Percentiles rank a stretch among this genome's conserved stretches.
These are phyloP conservation scores for Lasius platythorax DNA, from an alignment of 2,888 invertebrate genomes.

Conservation along the genomic window DNA sequence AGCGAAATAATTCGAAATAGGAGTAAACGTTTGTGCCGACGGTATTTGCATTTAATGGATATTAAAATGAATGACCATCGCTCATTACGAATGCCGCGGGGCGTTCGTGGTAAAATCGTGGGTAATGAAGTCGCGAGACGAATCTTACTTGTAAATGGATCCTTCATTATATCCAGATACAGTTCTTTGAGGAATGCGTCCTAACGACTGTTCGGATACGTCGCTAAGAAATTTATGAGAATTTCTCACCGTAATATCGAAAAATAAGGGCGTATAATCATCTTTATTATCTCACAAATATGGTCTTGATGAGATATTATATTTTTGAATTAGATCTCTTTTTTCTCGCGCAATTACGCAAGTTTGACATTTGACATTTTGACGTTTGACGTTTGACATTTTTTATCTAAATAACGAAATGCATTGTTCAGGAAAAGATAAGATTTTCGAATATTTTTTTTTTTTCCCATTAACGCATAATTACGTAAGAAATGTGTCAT, in stretches of 20 bases:
- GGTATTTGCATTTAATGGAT: conserved; percentile 85
- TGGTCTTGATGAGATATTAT: conserved; percentile 10
- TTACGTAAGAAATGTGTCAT: neutral
- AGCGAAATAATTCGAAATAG: conserved; percentile 83
- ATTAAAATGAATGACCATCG: conserved; percentile 85
- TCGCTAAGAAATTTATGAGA: conserved; percentile 69
- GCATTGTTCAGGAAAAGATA: neutral
- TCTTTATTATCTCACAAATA: conserved; percentile 24
- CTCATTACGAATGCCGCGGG: conserved; percentile 84
- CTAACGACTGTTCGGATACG: conserved; percentile 71
- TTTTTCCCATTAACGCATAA: neutral
- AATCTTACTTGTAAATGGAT: conserved; percentile 85
- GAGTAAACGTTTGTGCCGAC: conserved; percentile 83
- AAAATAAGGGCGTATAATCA: conserved; percentile 25
- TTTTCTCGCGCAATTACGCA: neutral
- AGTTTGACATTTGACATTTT: neutral
- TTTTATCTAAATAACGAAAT: neutral
- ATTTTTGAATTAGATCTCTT: neutral
- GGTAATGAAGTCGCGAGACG: conserved; percentile 83
- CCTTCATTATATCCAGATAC: conserved; percentile 84
- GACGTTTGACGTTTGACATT: neutral
- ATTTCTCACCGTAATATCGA: conserved; percentile 66
- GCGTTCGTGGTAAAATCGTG: conserved; percentile 82
- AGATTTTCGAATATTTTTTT: neutral
- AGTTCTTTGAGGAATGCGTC: conserved; percentile 77